Evolutionary conservation across 2,113 vertebrate species (phyloP).

Genomic region (Tinamus guttatus): DNA sequence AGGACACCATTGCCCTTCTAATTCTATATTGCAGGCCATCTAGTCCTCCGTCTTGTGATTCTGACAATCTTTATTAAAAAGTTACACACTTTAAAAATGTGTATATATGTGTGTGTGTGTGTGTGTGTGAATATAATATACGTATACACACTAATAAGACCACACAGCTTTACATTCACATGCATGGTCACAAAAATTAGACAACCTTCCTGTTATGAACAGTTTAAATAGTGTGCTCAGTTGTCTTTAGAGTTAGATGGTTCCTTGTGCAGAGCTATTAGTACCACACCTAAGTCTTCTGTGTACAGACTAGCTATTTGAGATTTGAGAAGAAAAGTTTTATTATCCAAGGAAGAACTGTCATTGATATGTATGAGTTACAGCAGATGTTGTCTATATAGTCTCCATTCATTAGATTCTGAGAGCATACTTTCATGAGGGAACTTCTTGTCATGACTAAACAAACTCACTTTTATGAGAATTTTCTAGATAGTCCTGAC

Average conservation of each 20-base stretch:
- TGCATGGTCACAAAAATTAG: neutral
- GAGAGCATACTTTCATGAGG: neutral
- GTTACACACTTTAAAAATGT: neutral
- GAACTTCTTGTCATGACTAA: neutral
- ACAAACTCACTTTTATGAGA: neutral
- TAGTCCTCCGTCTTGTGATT: neutral
- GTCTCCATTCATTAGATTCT: neutral
- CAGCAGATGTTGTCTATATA: neutral
- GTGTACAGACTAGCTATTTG: neutral
- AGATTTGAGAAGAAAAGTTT: neutral
- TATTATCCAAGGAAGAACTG: neutral
- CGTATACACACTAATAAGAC: neutral
- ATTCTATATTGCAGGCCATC: neutral
- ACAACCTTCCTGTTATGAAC: neutral
- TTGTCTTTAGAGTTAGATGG: neutral
- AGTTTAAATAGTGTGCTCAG: neutral
- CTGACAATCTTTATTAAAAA: neutral
- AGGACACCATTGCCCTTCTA: too few species aligned
- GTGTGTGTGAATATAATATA: neutral
- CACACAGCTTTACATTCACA: neutral
- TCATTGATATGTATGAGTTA: neutral
- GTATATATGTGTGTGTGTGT: too few species aligned
- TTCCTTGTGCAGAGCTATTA: neutral
- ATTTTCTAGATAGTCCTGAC: neutral
- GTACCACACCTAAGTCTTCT: accelerated